Evolutionary conservation across 2,113 vertebrate genomes (phyloP), one percentile per base, ranked within the genome.

Genomic region (Macquaria australasica): DNA sequence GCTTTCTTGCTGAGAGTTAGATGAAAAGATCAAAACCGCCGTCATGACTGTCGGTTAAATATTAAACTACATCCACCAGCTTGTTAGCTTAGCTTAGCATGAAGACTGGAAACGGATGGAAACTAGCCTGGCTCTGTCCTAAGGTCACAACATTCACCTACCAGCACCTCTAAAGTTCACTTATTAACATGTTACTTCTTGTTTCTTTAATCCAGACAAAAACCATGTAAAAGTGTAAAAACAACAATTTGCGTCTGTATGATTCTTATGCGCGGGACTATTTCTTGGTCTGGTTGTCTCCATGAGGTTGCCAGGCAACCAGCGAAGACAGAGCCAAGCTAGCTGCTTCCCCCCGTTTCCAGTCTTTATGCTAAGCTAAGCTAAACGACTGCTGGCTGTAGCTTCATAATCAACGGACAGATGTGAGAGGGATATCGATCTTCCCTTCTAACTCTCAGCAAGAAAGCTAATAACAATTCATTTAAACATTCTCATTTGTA

Each of bases 401-500:
- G 16, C 34, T n/a, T n/a, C 20, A 51, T n/a, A 25, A 21, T 23
- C 15, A 6, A 60, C 0, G 12, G 8, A 70, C 6, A 28, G 16
- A 77, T 9, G 3, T 21, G 8, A 34, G 0, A 48, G 7, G 6
- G 18, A 2, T n/a, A 23, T 20, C 0, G 12, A 74, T 53, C 18
- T n/a, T 53, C 14, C 43, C 43, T 41, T 73, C 6, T 8, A 45
- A 63, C 25, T 60, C 48, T 58, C 16, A 0, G 4, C 14, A 56
- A 60, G 11, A 70, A 28, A n/a, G 14, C 0, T 0, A 51, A 60
- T 10, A 15, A 67, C 34, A 51, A 21, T 39, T 41, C 28, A 9
- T 55, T 43, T 45, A 25, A 63, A 82, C 68, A 85, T 87, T 84
- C 68, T 69, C 21, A 9, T 50, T 15, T 1, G 37, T 53, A 58